Evolutionary conservation across 2,797 vertebrate species (phyloP).

Genomic region (Sebastes reedi): DNA sequence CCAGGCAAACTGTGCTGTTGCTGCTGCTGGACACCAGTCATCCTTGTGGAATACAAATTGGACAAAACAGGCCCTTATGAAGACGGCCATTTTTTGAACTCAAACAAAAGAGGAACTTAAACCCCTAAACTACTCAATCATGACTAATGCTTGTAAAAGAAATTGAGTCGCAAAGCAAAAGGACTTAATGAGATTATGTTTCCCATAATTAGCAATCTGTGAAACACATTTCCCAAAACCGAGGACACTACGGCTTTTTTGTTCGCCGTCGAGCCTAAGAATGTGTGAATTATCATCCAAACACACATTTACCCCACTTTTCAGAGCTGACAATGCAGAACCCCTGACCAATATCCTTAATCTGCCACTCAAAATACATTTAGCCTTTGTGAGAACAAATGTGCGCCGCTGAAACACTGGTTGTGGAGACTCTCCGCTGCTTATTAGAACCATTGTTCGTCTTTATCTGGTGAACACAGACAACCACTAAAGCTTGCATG

Average conservation of each 20-base stretch:
- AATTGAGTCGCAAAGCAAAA: conserved; percentile 74
- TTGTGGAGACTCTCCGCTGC: conserved; percentile 75
- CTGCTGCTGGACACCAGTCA: conserved; percentile 43
- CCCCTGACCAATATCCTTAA: conserved; percentile 79
- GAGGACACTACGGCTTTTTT: conserved; percentile 60
- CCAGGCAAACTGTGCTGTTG: conserved; percentile 15
- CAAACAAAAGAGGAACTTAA: conserved; percentile 70
- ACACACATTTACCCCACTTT: conserved; percentile 84
- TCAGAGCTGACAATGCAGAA: conserved; percentile 80
- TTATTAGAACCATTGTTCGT: conserved; percentile 88
- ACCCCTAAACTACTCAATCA: conserved; percentile 72
- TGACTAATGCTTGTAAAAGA: conserved; percentile 73
- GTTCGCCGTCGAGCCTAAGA: conserved; percentile 72
- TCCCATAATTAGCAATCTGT: conserved; percentile 75
- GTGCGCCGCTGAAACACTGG: conserved; percentile 81
- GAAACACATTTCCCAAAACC: conserved; percentile 67
- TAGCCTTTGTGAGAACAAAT: conserved; percentile 86
- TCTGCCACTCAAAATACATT: conserved; percentile 83
- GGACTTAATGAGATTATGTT: conserved; percentile 77
- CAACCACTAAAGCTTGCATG: conserved; percentile 69
- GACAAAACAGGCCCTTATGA: conserved; percentile 42
- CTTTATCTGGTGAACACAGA: conserved; percentile 88
- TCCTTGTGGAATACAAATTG: conserved; percentile 58
- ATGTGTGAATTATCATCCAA: conserved; percentile 84
- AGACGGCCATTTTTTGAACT: conserved; percentile 47